Evolutionary conservation across 92 coral and sea anemone species (phyloP).

Genomic region (Umimayanthus kanabou): DNA sequence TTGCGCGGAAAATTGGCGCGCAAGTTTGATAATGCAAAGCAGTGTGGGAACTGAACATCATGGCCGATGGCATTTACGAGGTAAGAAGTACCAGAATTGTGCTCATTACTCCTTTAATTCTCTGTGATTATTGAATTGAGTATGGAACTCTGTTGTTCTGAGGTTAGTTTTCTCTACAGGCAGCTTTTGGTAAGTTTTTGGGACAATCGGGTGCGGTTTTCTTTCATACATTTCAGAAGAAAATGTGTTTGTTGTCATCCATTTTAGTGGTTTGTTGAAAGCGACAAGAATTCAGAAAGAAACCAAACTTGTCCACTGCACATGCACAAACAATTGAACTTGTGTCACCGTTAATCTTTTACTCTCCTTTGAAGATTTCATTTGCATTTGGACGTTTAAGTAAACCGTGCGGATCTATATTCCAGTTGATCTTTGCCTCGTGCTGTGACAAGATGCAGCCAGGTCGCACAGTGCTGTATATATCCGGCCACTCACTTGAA

Average conservation of each 20-base stretch:
- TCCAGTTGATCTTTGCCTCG: background rate
- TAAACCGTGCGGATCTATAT: background rate
- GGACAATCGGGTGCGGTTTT: background rate
- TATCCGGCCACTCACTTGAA: background rate
- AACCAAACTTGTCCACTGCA: background rate
- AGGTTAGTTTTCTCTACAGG: slow-evolving; percentile 7
- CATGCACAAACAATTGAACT: background rate
- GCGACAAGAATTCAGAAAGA: background rate
- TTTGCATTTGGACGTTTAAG: background rate
- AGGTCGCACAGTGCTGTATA: background rate
- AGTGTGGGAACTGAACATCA: slow-evolving; percentile 80
- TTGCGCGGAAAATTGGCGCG: slow-evolving; percentile 95
- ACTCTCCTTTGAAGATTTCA: background rate
- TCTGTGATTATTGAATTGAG: slow-evolving; percentile 13
- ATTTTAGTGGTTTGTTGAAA: background rate
- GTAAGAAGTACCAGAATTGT: slow-evolving; percentile 49
- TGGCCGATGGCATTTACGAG: slow-evolving; percentile 99
- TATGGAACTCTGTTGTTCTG: slow-evolving; percentile 12
- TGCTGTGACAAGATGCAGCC: background rate
- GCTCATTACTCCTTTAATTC: background rate
- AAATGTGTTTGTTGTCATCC: slow-evolving; percentile 11
- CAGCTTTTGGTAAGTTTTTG: background rate
- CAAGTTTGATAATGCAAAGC: slow-evolving; percentile 84
- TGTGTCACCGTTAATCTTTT: background rate
- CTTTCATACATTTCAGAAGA: background rate